Evolutionary conservation across 2,797 vertebrate genomes (phyloP).

Genomic region (Pipistrellus pygmaeus): DNA sequence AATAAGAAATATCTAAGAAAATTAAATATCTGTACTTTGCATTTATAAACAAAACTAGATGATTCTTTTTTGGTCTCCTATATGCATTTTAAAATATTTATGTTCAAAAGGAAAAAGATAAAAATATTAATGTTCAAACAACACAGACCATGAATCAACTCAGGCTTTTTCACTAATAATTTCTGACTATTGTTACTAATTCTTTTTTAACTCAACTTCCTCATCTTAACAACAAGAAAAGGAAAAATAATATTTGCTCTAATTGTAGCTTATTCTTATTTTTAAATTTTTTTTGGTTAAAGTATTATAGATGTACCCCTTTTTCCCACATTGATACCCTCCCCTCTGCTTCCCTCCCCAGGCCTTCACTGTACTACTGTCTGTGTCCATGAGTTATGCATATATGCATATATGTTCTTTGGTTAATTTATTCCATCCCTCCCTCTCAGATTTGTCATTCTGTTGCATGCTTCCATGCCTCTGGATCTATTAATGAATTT

Average conservation of each 20-base stretch:
- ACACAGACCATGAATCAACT: background rate
- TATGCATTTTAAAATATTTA: background rate
- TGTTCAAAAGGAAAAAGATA: background rate
- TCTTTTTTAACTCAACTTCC: background rate
- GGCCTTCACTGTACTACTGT: too few species aligned
- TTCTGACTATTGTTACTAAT: background rate
- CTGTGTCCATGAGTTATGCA: too few species aligned
- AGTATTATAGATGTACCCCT: too few species aligned
- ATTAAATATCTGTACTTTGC: background rate
- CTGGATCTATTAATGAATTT: background rate
- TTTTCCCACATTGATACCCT: too few species aligned
- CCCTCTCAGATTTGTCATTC: too few species aligned
- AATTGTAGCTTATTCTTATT: background rate
- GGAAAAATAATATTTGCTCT: background rate
- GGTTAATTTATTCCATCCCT: too few species aligned
- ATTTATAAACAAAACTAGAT: slow-evolving; percentile 15
- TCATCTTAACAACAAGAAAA: background rate
- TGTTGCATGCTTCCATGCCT: too few species aligned
- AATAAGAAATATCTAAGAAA: slow-evolving; percentile 29
- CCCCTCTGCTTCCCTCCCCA: too few species aligned
- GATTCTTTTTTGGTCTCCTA: background rate
- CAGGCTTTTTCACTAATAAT: background rate
- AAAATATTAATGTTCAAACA: background rate
- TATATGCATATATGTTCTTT: too few species aligned
- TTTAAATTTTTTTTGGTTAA: too few species aligned